Percentiles rank a stretch among this genome's conserved stretches.
Conservation (phyloP, 1,140 invertebrate species). For the Acromyrmex echinatior region DNA sequence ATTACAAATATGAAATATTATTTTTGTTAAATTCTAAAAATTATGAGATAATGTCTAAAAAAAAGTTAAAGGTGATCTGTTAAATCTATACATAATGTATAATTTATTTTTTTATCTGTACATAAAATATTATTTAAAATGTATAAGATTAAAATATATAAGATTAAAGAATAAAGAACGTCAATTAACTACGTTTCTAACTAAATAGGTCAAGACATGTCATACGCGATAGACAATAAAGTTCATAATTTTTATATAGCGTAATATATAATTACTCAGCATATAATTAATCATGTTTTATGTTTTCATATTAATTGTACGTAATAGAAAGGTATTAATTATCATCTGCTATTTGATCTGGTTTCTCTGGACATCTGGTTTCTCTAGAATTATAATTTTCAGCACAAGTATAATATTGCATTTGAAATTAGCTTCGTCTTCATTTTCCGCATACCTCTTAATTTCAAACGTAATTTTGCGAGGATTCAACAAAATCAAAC, state of each 20-base stretch:
- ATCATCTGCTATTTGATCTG: background rate
- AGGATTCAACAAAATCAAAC: conserved; percentile 28
- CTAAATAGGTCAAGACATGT: background rate
- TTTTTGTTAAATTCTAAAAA: background rate
- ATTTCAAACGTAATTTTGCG: conserved; percentile 38
- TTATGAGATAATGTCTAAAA: background rate
- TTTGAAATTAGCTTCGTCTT: conserved; percentile 18
- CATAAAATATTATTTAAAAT: conserved; percentile 7
- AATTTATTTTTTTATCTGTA: background rate
- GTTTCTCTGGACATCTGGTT: conserved; percentile 11
- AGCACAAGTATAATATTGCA: background rate
- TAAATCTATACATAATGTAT: background rate
- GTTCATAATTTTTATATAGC: conserved; percentile 3
- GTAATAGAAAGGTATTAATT: conserved; percentile 21
- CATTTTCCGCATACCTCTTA: conserved; percentile 26
- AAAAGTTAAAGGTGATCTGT: background rate
- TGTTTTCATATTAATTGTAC: background rate
- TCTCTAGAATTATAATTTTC: conserved; percentile 15
- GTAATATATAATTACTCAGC: background rate
- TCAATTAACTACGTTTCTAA: background rate
- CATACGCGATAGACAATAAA: background rate
- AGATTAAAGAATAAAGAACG: background rate
- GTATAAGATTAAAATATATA: background rate
- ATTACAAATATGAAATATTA: background rate
- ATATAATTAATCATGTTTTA: conserved; percentile 8